Base-by-base conservation (phyloP, 2,113 vertebrate species). In the Muntiacus reevesi region DNA sequence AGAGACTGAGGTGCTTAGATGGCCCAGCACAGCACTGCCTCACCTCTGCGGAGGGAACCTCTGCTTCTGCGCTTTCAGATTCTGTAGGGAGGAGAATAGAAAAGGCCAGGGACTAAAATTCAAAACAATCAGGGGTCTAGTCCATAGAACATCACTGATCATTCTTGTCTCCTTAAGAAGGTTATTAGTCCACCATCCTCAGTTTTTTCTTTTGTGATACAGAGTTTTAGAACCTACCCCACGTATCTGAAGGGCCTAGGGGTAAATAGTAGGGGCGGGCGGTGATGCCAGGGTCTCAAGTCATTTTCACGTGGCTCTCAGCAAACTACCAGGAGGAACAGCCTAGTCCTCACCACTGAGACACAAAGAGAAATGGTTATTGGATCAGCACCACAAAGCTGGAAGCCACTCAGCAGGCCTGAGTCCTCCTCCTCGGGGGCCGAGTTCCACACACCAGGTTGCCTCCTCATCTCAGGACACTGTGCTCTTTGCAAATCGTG, bases 261-360 rank as follows among this genome's bases (percentile, higher is more conserved):
- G 9, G 14, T 50, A 40, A 36, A 52, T 0, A 45, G 57, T 3
- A 81, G 33, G 1, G 23, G 10, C 27, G 1, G 19, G 5, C 23
- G 50, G 19, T 9, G 15, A 25, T 27, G 6, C 8, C 9, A 3
- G 0, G 25, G 5, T 2, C 21, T 45, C 7, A 21, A 16, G 28
- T 59, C 36, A 40, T 89, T 43, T 43, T 6, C 30, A 30, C 4
- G 0, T 2, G 57, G 2, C 6, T 28, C 33, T 93, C n/a, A 33
- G n/a, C 28, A 28, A 23, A 25, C n/a, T 17, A 3, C 47, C 78
- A 21, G 50, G n/a, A 54, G 55, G 10, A 57, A n/a, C 10, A 28
- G 33, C 30, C 64, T 23, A 50, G 52, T 64, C 45, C 43, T 55
- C 40, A 2, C 30, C 27, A 4, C 0, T 2, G 82, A 89, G 23